phyloP scores from a whole-genome alignment of 2,888 invertebrate genomes.

The Thymelicus lineola region DNA sequence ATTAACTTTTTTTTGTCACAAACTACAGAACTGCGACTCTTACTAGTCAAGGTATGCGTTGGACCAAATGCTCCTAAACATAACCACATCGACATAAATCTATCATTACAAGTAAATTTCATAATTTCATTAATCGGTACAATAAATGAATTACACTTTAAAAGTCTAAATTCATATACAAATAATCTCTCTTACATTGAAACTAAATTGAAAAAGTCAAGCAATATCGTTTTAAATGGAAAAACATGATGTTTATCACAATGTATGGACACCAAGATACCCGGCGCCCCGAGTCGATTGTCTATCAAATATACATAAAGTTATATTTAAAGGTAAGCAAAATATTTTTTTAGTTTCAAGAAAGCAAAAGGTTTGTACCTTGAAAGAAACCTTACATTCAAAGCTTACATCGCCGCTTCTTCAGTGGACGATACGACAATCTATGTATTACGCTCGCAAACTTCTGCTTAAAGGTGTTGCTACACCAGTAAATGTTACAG shows the following conservation, averaged over 20 bases:
- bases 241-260: slow-evolving; percentile 83
- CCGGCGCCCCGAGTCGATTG: slow-evolving; percentile 64
- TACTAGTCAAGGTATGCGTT: slow-evolving; percentile 75
- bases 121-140: slow-evolving; percentile 72
- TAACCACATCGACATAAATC: slow-evolving; percentile 73
- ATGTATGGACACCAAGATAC: slow-evolving; percentile 79
- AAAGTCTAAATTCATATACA: slow-evolving; percentile 82
- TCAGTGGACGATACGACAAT: too few relatives aligned
- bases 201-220: slow-evolving; percentile 72
- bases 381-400: slow-evolving; percentile 38
- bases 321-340: slow-evolving; percentile 75
- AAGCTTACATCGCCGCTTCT: slow-evolving; percentile 30
- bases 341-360: slow-evolving; percentile 63
- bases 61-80: slow-evolving; percentile 79
- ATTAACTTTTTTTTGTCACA: slow-evolving; percentile 76
- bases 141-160: slow-evolving; percentile 74
- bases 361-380: slow-evolving; percentile 74
- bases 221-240: slow-evolving; percentile 76
- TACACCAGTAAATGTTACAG: too few relatives aligned
- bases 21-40: slow-evolving; percentile 82
- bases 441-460: too few relatives aligned
- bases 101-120: slow-evolving; percentile 70
- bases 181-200: slow-evolving; percentile 80
- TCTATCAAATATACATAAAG: slow-evolving; percentile 83
- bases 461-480: too few relatives aligned